phyloP scores from a whole-genome alignment of 1,140 invertebrate genomes.

The Drosophila sp. region DNA sequence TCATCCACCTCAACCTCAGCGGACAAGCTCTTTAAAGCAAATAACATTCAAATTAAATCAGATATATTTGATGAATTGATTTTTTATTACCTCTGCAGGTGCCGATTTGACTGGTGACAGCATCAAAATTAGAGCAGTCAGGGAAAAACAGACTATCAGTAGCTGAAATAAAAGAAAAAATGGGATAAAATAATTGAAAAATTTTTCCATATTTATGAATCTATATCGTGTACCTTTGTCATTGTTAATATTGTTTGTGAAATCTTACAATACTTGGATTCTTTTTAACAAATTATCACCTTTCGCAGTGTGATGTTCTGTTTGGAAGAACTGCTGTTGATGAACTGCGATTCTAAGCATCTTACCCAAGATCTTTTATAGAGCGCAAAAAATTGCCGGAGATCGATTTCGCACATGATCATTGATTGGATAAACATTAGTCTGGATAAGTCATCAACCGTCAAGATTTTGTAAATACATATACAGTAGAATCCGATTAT shows the following conservation, averaged over 20 bases:
- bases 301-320: slow-evolving; percentile 44
- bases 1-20: slow-evolving; percentile 22
- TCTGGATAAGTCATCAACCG: slow-evolving; percentile 65
- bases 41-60: background rate
- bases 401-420: slow-evolving; percentile 75
- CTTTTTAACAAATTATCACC: slow-evolving; percentile 60
- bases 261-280: slow-evolving; percentile 38
- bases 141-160: slow-evolving; percentile 9
- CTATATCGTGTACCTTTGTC: slow-evolving; percentile 55
- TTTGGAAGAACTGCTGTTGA: slow-evolving; percentile 49
- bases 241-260: slow-evolving; percentile 61
- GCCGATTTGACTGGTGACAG: slow-evolving; percentile 11
- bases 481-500: too few relatives aligned
- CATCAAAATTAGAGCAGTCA: slow-evolving; percentile 24
- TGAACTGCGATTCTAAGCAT: slow-evolving; percentile 53
- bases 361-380: slow-evolving; percentile 62
- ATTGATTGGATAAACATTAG: slow-evolving; percentile 69
- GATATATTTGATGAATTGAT: background rate
- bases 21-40: slow-evolving; percentile 3
- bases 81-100: slow-evolving; percentile 20
- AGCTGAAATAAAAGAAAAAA: slow-evolving; percentile 35
- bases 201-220: slow-evolving; percentile 1
- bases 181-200: slow-evolving; percentile 41
- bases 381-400: slow-evolving; percentile 46
- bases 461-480: slow-evolving; percentile 25